Conservation (phyloP, 2,113 vertebrate genomes). For the Brachyistius frenatus region DNA sequence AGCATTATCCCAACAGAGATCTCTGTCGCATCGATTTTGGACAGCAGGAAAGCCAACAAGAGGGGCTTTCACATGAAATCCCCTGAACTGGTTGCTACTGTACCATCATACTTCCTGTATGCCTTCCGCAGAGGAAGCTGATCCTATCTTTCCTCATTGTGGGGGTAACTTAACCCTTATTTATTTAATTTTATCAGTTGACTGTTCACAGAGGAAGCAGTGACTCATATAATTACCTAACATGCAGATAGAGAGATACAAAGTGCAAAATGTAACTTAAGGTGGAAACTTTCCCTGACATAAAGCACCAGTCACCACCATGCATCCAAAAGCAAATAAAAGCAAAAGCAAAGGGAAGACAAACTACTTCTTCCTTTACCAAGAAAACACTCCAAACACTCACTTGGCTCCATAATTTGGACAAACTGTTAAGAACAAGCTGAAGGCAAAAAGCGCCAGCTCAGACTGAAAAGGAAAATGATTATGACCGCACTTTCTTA, state of each 20-base stretch:
- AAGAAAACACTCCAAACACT: slow-evolving; percentile 37
- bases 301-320: background rate
- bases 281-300: slow-evolving; percentile 31
- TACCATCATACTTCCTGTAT: slow-evolving; percentile 58
- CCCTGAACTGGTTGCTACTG: slow-evolving; percentile 55
- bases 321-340: slow-evolving; percentile 14
- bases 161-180: slow-evolving; percentile 59
- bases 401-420: slow-evolving; percentile 39
- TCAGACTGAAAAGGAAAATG: slow-evolving; percentile 46
- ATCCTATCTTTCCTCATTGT: slow-evolving; percentile 69
- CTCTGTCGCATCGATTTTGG: slow-evolving; percentile 60
- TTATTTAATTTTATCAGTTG: slow-evolving; percentile 64
- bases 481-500: slow-evolving; percentile 38
- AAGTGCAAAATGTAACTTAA: slow-evolving; percentile 6
- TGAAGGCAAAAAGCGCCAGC: slow-evolving; percentile 41
- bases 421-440: slow-evolving; percentile 45
- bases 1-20: slow-evolving; percentile 71
- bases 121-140: slow-evolving; percentile 59
- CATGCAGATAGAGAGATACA: slow-evolving; percentile 33
- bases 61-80: slow-evolving; percentile 70
- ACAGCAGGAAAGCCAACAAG: slow-evolving; percentile 72
- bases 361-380: slow-evolving; percentile 14
- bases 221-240: slow-evolving; percentile 73
- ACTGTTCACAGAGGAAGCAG: slow-evolving; percentile 57
- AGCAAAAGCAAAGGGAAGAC: background rate